A percentile compares a stretch with the other conserved stretches of the same genome.
Evolutionary conservation across 1,140 invertebrate genomes (phyloP).

Genomic region (Acromyrmex charruanus): DNA sequence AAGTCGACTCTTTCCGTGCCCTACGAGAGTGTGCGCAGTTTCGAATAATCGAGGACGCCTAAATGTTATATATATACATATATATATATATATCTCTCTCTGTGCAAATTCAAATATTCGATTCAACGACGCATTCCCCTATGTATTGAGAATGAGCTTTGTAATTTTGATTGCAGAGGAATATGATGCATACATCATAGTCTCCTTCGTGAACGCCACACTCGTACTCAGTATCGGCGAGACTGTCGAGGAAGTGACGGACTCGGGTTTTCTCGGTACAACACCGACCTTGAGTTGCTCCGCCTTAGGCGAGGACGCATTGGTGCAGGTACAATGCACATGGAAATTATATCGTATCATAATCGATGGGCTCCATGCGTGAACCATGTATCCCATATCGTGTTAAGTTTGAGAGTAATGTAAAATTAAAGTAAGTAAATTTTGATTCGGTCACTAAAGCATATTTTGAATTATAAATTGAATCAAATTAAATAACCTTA

Average conservation of each 20-base stretch:
- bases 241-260: constrained; percentile 99
- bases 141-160: constrained; percentile 75
- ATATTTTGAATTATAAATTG: background rate
- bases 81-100: too few species aligned
- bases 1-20: constrained; percentile 66
- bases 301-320: constrained; percentile 98
- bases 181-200: constrained; percentile 99
- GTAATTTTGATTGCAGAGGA: constrained; percentile 94
- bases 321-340: constrained; percentile 93
- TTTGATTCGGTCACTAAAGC: background rate
- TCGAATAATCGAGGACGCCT: constrained; percentile 25
- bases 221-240: constrained; percentile 99
- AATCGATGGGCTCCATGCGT: background rate
- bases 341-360: constrained; percentile 11
- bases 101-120: constrained; percentile 37
- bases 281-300: constrained; percentile 99
- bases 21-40: constrained; percentile 49
- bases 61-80: constrained; percentile 12
- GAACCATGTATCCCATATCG: background rate
- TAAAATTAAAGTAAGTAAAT: constrained; percentile 26
- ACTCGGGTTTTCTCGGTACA: constrained; percentile 99
- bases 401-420: constrained; percentile 1
- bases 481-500: background rate
- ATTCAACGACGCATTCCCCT: constrained; percentile 32
- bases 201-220: constrained; percentile 99